Percentiles rank a stretch among this genome's conserved stretches.
These are phyloP conservation scores for Chrysolina haemoptera DNA, from an alignment of 2,888 invertebrate species.

Conservation along the genomic window DNA sequence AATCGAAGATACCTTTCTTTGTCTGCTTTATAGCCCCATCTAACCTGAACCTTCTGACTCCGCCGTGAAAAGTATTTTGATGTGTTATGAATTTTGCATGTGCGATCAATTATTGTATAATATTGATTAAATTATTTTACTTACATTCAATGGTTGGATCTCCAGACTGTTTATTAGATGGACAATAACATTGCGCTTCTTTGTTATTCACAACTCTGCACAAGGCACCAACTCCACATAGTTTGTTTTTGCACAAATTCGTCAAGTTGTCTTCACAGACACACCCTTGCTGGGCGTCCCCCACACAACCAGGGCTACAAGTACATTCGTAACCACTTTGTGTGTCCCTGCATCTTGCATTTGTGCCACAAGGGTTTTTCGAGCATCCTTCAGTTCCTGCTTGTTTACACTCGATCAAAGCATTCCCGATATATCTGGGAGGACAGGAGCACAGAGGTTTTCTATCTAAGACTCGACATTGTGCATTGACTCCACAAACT, in stretches of 20 bases:
- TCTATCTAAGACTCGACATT: slow-evolving; percentile 85
- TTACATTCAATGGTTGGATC: slow-evolving; percentile 90
- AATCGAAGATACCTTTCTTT: too few relatives aligned
- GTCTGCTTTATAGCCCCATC: too few relatives aligned
- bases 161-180: slow-evolving; percentile 85
- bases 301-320: slow-evolving; percentile 85
- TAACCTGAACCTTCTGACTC: too few relatives aligned
- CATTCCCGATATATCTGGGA: slow-evolving; percentile 82
- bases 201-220: slow-evolving; percentile 80
- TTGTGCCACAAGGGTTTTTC: slow-evolving; percentile 87
- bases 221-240: slow-evolving; percentile 87
- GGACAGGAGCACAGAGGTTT: slow-evolving; percentile 85
- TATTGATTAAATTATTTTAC: slow-evolving; percentile 62
- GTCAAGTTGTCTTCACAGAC: slow-evolving; percentile 79
- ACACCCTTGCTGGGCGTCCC: slow-evolving; percentile 87
- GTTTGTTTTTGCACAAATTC: slow-evolving; percentile 84
- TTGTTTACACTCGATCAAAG: slow-evolving; percentile 78
- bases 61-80: too few relatives aligned
- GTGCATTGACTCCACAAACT: slow-evolving; percentile 88
- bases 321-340: slow-evolving; percentile 83
- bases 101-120: too few relatives aligned
- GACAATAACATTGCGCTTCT: slow-evolving; percentile 88
- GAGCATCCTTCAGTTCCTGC: slow-evolving; percentile 82
- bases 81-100: too few relatives aligned
- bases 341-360: slow-evolving; percentile 85